These are phyloP conservation scores for Drosophila varians DNA, from an alignment of 1,140 invertebrate genomes.

Conservation along the genomic window DNA sequence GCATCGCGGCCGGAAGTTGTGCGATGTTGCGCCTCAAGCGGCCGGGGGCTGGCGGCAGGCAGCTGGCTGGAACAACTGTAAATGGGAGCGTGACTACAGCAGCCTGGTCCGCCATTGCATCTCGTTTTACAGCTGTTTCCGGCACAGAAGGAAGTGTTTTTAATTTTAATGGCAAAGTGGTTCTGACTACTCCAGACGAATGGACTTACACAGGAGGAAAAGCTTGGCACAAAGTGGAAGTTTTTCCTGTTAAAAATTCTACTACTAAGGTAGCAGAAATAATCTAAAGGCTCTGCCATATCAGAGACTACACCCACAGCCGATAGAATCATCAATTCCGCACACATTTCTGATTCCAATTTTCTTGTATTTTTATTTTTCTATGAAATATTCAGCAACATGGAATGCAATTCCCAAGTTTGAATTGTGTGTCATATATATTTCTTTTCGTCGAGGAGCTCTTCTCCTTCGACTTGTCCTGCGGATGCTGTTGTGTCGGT, in stretches of 20 bases:
- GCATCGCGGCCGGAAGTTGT: constrained; percentile 64
- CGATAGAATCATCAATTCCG: constrained; percentile 40
- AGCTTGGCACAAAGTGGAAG: not conserved
- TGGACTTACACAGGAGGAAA: constrained; percentile 4
- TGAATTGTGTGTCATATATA: constrained; percentile 75
- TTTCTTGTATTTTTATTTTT: constrained; percentile 3
- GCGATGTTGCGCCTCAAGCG: constrained; percentile 35
- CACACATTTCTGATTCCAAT: constrained; percentile 32
- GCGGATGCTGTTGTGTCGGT: constrained; percentile 10
- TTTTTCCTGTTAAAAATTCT: not conserved
- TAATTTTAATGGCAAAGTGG: constrained; percentile 71
- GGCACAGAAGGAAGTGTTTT: constrained; percentile 68
- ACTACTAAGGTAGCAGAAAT: not conserved
- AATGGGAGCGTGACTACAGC: constrained; percentile 34
- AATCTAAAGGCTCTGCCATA: not conserved
- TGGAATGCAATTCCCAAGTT: constrained; percentile 75
- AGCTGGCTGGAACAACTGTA: constrained; percentile 40
- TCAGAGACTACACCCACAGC: constrained; percentile 7
- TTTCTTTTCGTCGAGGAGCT: constrained; percentile 7
- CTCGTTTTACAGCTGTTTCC: constrained; percentile 70
- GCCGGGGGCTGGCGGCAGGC: too few species aligned
- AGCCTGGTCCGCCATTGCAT: constrained; percentile 32
- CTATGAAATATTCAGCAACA: constrained; percentile 66
- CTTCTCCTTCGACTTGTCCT: constrained; percentile 15
- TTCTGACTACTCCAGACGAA: constrained; percentile 18